Evolutionary conservation across 2,797 vertebrate species (phyloP).

Genomic region (Mormyrus proboscirostris): DNA sequence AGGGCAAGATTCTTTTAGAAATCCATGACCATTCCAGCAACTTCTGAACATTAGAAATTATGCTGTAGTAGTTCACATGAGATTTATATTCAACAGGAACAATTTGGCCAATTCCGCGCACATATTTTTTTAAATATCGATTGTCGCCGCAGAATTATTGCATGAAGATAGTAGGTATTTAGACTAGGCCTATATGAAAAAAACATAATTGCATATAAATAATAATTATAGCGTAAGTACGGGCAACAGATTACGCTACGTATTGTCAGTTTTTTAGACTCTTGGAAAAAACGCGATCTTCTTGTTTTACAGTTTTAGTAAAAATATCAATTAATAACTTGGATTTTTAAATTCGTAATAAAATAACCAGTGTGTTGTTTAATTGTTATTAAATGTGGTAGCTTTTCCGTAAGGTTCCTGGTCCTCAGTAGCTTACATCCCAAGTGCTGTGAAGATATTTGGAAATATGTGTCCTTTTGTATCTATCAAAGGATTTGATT

Average conservation of each 20-base stretch:
- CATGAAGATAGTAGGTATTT: not conserved
- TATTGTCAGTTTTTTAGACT: not conserved
- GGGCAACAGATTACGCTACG: not conserved
- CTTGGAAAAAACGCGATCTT: not conserved
- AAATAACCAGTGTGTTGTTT: not conserved
- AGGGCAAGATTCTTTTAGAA: not conserved
- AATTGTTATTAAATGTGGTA: not conserved
- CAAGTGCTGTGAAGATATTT: not conserved
- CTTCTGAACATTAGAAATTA: not conserved
- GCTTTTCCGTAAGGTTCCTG: not conserved
- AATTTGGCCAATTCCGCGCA: not conserved
- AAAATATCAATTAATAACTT: not conserved
- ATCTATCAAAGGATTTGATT: not conserved
- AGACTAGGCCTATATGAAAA: not conserved
- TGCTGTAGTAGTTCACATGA: not conserved
- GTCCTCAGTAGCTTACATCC: not conserved
- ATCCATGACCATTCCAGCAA: not conserved
- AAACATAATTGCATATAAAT: not conserved
- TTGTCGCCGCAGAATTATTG: not conserved
- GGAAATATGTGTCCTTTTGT: not conserved
- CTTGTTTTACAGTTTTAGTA: not conserved
- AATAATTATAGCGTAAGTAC: not conserved
- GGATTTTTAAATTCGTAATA: not conserved
- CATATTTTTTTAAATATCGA: not conserved
- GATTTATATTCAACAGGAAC: not conserved